phyloP scores from a whole-genome alignment of 2,888 invertebrate genomes.

The Acanthosoma haemorrhoidale region DNA sequence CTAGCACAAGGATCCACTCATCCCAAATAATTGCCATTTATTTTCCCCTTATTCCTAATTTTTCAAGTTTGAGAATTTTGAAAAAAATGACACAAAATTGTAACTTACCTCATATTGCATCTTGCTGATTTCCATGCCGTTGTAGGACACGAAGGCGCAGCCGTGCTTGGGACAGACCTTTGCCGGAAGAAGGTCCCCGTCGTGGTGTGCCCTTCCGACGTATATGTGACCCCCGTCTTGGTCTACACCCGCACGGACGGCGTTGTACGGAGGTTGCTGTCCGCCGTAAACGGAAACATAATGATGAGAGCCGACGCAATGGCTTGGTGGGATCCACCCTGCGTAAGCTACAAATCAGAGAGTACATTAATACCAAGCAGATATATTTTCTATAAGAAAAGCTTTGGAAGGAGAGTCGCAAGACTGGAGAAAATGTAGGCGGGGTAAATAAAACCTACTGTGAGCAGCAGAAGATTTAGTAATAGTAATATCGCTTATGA shows the following conservation, averaged over 20 bases:
- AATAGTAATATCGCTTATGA: too few relatives aligned
- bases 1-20: too few relatives aligned
- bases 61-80: too few relatives aligned
- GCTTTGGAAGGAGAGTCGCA: too few relatives aligned
- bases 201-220: conserved; percentile 56
- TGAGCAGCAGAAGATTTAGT: too few relatives aligned
- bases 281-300: conserved; percentile 44
- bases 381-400: too few relatives aligned
- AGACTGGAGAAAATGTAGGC: too few relatives aligned
- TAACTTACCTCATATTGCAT: conserved; percentile 43
- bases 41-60: too few relatives aligned
- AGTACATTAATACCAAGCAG: too few relatives aligned
- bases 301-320: conserved; percentile 34
- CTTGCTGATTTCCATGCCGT: conserved; percentile 42
- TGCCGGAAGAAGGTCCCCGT: conserved; percentile 45
- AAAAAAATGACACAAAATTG: too few relatives aligned
- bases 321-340: conserved; percentile 36
- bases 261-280: conserved; percentile 51
- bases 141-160: conserved; percentile 42
- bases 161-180: conserved; percentile 43
- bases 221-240: conserved; percentile 65
- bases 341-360: background rate
- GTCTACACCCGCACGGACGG: conserved; percentile 61
- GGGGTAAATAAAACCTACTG: too few relatives aligned
- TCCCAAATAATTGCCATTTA: too few relatives aligned